A percentile compares a stretch with the other conserved stretches of the same genome.
These are phyloP conservation scores for Craterocephalus amniculus DNA, from an alignment of 2,797 vertebrate genomes.

Conservation along the genomic window DNA sequence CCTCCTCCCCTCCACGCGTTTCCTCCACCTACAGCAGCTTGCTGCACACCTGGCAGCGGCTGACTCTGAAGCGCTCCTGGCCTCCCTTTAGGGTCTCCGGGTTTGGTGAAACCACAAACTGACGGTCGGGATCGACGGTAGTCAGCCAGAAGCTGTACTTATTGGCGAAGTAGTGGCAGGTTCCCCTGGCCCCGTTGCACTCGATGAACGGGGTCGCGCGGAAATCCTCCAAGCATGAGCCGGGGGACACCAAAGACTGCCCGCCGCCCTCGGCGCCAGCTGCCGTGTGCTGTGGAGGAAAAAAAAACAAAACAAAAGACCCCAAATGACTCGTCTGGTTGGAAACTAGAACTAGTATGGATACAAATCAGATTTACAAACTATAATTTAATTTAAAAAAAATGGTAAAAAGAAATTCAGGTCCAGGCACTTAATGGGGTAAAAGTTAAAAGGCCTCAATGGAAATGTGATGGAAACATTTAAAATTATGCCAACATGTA, in stretches of 20 bases:
- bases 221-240: slow-evolving; percentile 97
- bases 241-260: slow-evolving; percentile 93
- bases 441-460: too few species aligned
- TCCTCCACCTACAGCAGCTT: slow-evolving; percentile 87
- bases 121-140: slow-evolving; percentile 84
- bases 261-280: slow-evolving; percentile 92
- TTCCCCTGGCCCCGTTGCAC: slow-evolving; percentile 91
- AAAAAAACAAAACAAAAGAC: too few species aligned
- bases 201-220: slow-evolving; percentile 95
- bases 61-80: slow-evolving; percentile 87
- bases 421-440: too few species aligned
- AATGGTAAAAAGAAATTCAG: too few species aligned
- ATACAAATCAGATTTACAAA: too few species aligned
- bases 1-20: slow-evolving; percentile 9
- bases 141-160: slow-evolving; percentile 99
- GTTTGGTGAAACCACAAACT: slow-evolving; percentile 82
- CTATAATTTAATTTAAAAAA: too few species aligned
- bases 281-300: slow-evolving; percentile 89
- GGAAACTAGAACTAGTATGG: too few species aligned
- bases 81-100: slow-evolving; percentile 91
- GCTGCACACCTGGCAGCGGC: slow-evolving; percentile 98
- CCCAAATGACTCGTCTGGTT: too few species aligned
- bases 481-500: too few species aligned
- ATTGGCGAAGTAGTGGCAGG: slow-evolving; percentile 96
- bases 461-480: too few species aligned